Conservation (phyloP, 2,113 vertebrate species). For the Centropristis striata region DNA sequence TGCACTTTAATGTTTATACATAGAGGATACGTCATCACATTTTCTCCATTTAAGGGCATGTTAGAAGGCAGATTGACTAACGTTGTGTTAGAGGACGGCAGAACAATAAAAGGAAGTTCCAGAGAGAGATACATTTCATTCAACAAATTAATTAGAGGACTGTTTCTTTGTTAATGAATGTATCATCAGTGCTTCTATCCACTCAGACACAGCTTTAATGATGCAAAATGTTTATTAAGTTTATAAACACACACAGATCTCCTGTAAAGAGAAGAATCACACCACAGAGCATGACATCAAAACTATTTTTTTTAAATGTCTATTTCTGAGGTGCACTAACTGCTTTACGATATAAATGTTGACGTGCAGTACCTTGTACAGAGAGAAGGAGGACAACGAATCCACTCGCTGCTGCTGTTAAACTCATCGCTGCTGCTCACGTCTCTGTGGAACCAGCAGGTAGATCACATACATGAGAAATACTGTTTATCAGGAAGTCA, state of each 20-base stretch:
- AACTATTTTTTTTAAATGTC: not conserved
- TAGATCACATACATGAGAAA: not conserved
- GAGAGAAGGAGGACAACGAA: constrained; percentile 22
- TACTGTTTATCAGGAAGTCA: not conserved
- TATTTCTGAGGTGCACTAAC: not conserved
- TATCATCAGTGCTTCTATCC: too few relatives aligned
- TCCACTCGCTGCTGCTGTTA: not conserved
- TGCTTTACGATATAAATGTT: not conserved
- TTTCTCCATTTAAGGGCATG: too few relatives aligned
- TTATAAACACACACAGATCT: not conserved
- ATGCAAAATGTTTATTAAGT: too few relatives aligned
- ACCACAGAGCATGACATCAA: not conserved
- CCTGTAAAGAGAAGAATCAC: not conserved
- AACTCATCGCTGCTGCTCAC: constrained; percentile 28
- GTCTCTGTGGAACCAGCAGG: not conserved
- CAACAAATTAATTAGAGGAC: too few relatives aligned
- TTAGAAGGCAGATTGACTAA: too few relatives aligned
- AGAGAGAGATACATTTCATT: too few relatives aligned
- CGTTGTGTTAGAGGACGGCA: too few relatives aligned
- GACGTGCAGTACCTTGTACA: constrained; percentile 24
- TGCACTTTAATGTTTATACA: too few relatives aligned
- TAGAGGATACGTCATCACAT: too few relatives aligned
- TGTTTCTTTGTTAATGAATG: too few relatives aligned
- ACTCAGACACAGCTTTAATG: too few relatives aligned
- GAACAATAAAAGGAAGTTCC: too few relatives aligned